These are phyloP conservation scores for Siniperca chuatsi DNA, from an alignment of 2,113 vertebrate genomes.

Conservation along the genomic window DNA sequence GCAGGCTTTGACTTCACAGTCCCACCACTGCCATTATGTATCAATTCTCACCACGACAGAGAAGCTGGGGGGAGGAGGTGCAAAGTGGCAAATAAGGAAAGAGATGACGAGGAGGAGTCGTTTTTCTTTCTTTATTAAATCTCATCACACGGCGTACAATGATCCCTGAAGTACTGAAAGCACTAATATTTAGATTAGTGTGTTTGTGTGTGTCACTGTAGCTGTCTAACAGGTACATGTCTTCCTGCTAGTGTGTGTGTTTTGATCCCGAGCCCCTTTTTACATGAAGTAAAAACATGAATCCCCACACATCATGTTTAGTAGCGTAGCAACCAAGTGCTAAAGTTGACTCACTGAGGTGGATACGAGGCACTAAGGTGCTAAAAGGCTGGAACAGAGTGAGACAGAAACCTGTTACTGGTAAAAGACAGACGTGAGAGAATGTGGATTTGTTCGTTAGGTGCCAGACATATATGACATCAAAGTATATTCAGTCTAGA, in stretches of 20 bases:
- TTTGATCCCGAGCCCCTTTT: not conserved
- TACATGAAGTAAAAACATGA: too few species aligned
- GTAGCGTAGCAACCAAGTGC: not conserved
- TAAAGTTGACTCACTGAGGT: too few species aligned
- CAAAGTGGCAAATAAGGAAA: slow-evolving; percentile 24
- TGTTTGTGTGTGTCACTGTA: not conserved
- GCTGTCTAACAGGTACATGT: not conserved
- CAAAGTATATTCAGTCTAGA: not conserved
- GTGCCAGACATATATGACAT: not conserved
- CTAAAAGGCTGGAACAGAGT: not conserved
- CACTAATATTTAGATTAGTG: too few species aligned
- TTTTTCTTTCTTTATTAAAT: not conserved
- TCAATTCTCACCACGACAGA: slow-evolving; percentile 40
- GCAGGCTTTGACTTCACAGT: slow-evolving; percentile 62
- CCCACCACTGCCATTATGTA: slow-evolving; percentile 41
- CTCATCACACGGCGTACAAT: not conserved
- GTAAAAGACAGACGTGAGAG: not conserved
- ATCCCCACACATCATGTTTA: not conserved
- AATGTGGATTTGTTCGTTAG: not conserved
- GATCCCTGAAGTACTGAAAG: not conserved
- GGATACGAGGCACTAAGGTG: not conserved
- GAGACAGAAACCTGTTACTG: not conserved
- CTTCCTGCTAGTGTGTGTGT: not conserved
- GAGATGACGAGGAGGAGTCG: not conserved
- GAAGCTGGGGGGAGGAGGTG: slow-evolving; percentile 9